These are phyloP conservation scores for Rallus limicola DNA, from an alignment of 2,113 vertebrate species.

Conservation along the genomic window DNA sequence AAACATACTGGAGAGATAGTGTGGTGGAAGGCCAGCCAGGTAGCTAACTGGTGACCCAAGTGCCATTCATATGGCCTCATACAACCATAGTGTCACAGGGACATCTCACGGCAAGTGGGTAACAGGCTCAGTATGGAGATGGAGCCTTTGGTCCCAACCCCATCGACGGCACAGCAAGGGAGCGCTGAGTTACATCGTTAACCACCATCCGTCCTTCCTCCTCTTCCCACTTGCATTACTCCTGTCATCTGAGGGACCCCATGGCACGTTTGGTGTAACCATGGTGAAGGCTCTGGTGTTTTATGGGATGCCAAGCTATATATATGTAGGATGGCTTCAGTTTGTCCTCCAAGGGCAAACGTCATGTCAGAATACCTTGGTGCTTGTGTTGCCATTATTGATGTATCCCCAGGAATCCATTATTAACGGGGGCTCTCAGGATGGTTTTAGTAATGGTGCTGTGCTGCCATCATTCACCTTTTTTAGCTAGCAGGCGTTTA, in stretches of 20 bases:
- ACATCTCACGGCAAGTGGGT: accelerated
- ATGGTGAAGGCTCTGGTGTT: not conserved
- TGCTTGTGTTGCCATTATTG: constrained; percentile 8
- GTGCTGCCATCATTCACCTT: constrained; percentile 40
- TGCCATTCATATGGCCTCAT: accelerated
- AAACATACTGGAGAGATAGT: accelerated
- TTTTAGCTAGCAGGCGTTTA: constrained; percentile 5
- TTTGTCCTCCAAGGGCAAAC: not conserved
- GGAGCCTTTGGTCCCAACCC: not conserved
- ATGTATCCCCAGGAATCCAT: not conserved
- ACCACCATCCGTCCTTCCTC: not conserved
- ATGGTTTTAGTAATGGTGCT: not conserved
- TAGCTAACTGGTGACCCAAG: accelerated
- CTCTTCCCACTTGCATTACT: not conserved
- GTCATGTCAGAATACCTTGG: not conserved
- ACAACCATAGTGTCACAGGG: accelerated
- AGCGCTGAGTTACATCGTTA: not conserved
- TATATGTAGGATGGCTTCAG: not conserved
- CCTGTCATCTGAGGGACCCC: accelerated
- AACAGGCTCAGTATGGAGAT: not conserved
- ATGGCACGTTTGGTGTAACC: not conserved
- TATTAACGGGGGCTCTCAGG: constrained; percentile 3
- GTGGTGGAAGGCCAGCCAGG: accelerated
- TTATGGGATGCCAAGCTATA: not conserved
- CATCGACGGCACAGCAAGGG: not conserved